Evolutionary conservation across 2,888 invertebrate genomes (phyloP), one percentile per base, ranked within the genome.

Genomic region (Seladonia tumulorum): DNA sequence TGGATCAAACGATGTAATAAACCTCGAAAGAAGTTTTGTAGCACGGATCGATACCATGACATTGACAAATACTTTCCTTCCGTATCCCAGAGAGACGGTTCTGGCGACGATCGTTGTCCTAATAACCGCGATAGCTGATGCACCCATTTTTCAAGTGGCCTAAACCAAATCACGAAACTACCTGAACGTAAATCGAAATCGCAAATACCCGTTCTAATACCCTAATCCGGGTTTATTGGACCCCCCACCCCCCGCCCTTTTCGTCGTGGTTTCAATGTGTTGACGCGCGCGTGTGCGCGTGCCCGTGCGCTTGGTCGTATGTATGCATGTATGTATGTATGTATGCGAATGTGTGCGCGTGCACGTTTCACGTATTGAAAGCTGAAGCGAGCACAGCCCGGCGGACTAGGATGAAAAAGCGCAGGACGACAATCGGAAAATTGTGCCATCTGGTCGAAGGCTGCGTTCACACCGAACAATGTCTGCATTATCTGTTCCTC

Each of bases 361-460:
- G 71, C 57, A 75, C n/a, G 83, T 76, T 72, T 87, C 79, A 47
- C 80, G 80, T 88, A 83, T 83, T 75, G 85, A 89, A 90, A 82
- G 82, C 85, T 39, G 80, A 45, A 66, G 81, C 79, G 82, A 60
- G 60, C 5, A n/a, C 60, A 60, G 60, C 25, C 60, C n/a, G 25
- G 60, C 25, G 25, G 25, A 81, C 80, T 73, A 49, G 70, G 77
- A 85, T 86, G 91, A 87, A 88, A 89, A 89, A 87, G 88, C 79
- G 76, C 84, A 47, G 83, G 75, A 82, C 86, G 84, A 88, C 91
- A 84, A 90, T 91, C 90, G 90, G 90, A 89, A 91, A 91, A 91
- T 90, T 83, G 89, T 91, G 87, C 90, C 90, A 91, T 91, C 90
- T 91, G 90, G 91, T 78, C 90, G 88, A 87, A 89, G 88, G 89